Percentiles rank a stretch among this genome's conserved stretches.
These are phyloP conservation scores for Ostrea denselamellosa DNA, from an alignment of 1,140 invertebrate genomes.

Conservation along the genomic window DNA sequence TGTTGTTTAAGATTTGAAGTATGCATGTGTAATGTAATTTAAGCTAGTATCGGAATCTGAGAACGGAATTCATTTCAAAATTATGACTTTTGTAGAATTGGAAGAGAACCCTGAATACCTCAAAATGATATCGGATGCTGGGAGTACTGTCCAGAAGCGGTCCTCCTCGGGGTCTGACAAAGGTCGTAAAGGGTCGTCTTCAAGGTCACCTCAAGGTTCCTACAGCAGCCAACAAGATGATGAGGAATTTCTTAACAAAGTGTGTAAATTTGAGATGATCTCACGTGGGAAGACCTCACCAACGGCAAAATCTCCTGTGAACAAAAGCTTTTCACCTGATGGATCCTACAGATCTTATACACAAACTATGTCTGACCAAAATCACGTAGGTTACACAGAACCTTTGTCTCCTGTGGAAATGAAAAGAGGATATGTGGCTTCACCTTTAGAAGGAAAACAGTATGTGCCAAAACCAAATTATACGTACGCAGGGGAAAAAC, in stretches of 20 bases:
- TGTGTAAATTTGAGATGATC: constrained; percentile 77
- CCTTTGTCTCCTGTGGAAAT: constrained; percentile 19
- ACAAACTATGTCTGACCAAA: constrained; percentile 12
- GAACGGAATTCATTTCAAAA: neutral
- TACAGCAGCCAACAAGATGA: constrained; percentile 68
- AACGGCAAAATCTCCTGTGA: constrained; percentile 57
- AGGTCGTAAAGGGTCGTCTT: constrained; percentile 18
- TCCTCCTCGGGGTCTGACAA: constrained; percentile 55
- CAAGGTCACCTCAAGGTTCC: neutral
- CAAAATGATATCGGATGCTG: constrained; percentile 74
- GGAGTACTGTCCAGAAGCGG: constrained; percentile 48
- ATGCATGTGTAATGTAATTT: neutral
- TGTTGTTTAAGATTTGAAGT: neutral
- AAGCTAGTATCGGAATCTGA: neutral
- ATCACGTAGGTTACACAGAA: neutral
- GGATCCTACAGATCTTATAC: constrained; percentile 22
- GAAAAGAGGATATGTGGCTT: neutral
- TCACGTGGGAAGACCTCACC: constrained; percentile 67
- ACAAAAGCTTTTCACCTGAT: constrained; percentile 45
- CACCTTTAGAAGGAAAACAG: constrained; percentile 9
- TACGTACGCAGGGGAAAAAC: constrained; percentile 74
- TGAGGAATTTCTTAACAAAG: constrained; percentile 76
- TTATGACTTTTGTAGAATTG: constrained; percentile 67
- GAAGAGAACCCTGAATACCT: constrained; percentile 72
- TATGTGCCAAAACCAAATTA: constrained; percentile 18